Evolutionary conservation across 2,888 invertebrate genomes (phyloP), one percentile per base, ranked within the genome.

Genomic region (Aporophyla lueneburgensis): DNA sequence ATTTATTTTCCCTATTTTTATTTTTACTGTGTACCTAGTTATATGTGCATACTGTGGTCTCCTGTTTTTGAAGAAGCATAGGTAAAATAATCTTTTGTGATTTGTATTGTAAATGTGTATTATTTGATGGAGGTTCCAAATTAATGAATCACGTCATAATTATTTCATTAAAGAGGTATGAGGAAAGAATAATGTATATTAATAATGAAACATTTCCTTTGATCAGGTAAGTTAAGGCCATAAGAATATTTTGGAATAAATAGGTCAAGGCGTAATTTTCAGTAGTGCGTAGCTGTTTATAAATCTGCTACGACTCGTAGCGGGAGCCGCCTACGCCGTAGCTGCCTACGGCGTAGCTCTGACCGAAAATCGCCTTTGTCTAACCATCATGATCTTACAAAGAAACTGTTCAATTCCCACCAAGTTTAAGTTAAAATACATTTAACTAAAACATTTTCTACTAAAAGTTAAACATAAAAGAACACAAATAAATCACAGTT

Each of bases 391-490:
- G 49, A 49, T 63, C 24, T 61, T 21, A 61, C 24, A 78, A 62
- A 79, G 1, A 63, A 75, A 78, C 33, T 19, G 19, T 58, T 19
- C 24, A 14, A 58, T 53, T 78, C 14, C 53, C 43, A 75, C 33
- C 40, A 46, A 63, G 43, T 83, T 68, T 10, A 69, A 63, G 66
- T 84, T 69, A 67, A 66, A 75, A 69, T 69, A 69, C 76, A 72
- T 84, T 81, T 61, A 73, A 68, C 59, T 61, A 19, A 83, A 83
- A 84, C 70, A 84, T 84, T 84, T 83, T 72, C 80, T 70, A 83
- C 76, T 76, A 73, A 85, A 86, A 85, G 73, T 85, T 81, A 69
- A 78, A 87, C 80, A 85, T 86, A 81, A 84, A 86, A 84, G 86
- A 74, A 76, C 81, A 71, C 76, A 84, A 74, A 87, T 87, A 87